Percentiles rank a stretch among this genome's conserved stretches.
These are phyloP conservation scores for Cervus canadensis DNA, from an alignment of 2,113 vertebrate species.

Conservation along the genomic window DNA sequence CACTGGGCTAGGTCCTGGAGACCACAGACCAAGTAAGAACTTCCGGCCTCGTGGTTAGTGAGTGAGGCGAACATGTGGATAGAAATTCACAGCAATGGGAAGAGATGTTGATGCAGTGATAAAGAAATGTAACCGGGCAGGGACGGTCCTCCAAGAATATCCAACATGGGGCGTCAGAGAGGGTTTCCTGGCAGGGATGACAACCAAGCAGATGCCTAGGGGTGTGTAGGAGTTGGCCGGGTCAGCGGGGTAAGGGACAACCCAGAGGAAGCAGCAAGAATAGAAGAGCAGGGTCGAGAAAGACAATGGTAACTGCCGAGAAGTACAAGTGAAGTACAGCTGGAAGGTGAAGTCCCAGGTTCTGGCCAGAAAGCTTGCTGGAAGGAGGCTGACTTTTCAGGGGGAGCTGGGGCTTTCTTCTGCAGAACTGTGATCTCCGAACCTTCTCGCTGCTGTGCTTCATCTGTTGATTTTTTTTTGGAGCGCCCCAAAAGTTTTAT, in stretches of 20 bases:
- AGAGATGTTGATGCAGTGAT: background rate
- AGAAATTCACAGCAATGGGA: background rate
- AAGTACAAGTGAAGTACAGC: background rate
- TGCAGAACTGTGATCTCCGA: background rate
- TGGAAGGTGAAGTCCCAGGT: background rate
- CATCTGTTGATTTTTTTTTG: background rate
- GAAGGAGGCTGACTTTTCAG: background rate
- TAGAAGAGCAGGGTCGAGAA: background rate
- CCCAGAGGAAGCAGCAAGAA: background rate
- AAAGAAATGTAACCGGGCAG: background rate
- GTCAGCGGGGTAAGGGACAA: background rate
- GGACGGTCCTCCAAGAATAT: background rate
- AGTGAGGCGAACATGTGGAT: background rate
- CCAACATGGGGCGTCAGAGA: too few relatives aligned
- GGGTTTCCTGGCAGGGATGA: background rate
- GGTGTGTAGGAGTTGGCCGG: background rate
- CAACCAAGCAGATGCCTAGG: background rate
- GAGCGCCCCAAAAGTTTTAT: background rate
- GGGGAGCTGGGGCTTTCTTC: background rate
- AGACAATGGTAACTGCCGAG: background rate
- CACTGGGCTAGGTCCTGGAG: rapidly evolving
- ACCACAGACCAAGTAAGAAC: background rate
- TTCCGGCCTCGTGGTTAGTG: background rate
- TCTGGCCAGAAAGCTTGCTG: background rate
- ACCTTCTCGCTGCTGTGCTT: background rate